Conservation (phyloP, 2,888 invertebrate genomes). For the Sinopyrophorus schimmeli region DNA sequence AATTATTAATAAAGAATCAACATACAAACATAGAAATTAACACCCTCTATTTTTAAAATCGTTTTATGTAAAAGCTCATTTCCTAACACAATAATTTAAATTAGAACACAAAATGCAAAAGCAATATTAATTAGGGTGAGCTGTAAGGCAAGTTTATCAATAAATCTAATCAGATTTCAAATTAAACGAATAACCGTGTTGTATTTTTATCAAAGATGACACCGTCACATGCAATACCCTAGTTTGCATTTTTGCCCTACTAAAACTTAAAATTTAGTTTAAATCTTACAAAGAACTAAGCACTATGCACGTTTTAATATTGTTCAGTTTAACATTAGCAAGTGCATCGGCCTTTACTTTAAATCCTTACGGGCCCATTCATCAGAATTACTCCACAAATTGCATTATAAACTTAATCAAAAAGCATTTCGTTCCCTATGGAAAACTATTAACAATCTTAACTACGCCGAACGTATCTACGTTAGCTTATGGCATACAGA, state of each 20-base stretch:
- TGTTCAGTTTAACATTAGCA: neutral
- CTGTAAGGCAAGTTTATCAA: neutral
- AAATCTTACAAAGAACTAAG: too few relatives aligned
- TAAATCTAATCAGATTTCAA: slow-evolving; percentile 15
- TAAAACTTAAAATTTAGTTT: slow-evolving; percentile 2
- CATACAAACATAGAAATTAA: too few relatives aligned
- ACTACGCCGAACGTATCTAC: slow-evolving; percentile 15
- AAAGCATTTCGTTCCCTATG: slow-evolving; percentile 14
- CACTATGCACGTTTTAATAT: too few relatives aligned
- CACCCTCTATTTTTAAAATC: too few relatives aligned
- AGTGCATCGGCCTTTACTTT: neutral
- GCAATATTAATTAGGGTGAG: slow-evolving; percentile 10
- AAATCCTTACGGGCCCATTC: slow-evolving; percentile 21
- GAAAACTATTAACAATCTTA: slow-evolving; percentile 26
- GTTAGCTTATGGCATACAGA: slow-evolving; percentile 9
- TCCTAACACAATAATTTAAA: slow-evolving; percentile 1
- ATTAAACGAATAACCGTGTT: slow-evolving; percentile 27
- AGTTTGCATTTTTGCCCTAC: neutral
- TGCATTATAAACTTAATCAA: slow-evolving; percentile 22
- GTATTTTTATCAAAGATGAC: slow-evolving; percentile 15
- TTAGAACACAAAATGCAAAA: slow-evolving; percentile 9
- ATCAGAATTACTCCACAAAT: slow-evolving; percentile 16
- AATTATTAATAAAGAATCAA: too few relatives aligned
- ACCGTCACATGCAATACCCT: slow-evolving; percentile 6
- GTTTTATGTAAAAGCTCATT: neutral